Percentiles rank a stretch among this genome's conserved stretches.
phyloP scores from a whole-genome alignment of 1,140 invertebrate genomes.

The Macrobrachium nipponense region DNA sequence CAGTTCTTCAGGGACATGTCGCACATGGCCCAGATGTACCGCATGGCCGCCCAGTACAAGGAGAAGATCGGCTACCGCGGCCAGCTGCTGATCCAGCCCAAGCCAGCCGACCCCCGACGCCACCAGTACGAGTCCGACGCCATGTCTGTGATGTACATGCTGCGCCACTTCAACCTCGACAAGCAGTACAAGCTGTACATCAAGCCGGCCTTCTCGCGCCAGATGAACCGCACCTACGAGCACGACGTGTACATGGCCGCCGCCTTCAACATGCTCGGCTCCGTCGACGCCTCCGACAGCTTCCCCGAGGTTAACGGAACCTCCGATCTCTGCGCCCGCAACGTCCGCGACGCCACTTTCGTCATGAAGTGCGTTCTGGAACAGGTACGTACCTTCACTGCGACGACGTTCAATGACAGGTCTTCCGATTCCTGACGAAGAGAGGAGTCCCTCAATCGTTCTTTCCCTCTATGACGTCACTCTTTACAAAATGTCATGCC shows the following conservation, averaged over 20 bases:
- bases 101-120: conserved; percentile 58
- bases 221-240: conserved; percentile 51
- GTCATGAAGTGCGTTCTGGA: conserved; percentile 64
- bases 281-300: conserved; percentile 59
- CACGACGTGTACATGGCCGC: conserved; percentile 62
- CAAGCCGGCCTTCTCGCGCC: conserved; percentile 54
- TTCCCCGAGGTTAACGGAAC: conserved; percentile 39
- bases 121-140: conserved; percentile 63
- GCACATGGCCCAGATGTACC: conserved; percentile 63
- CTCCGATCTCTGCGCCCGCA: conserved; percentile 43
- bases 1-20: conserved; percentile 60
- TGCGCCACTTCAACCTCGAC: conserved; percentile 59
- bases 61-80: conserved; percentile 63
- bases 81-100: conserved; percentile 63
- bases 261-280: conserved; percentile 61
- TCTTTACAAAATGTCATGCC: too few species aligned
- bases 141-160: conserved; percentile 52
- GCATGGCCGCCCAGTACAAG: conserved; percentile 62
- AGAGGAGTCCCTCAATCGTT: too few species aligned
- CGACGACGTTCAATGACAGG: not conserved
- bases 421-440: not conserved
- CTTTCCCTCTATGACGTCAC: not conserved
- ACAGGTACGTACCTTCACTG: conserved; percentile 47
- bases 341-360: conserved; percentile 56
- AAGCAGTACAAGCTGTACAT: conserved; percentile 63